Evolutionary conservation across 2,797 vertebrate genomes (phyloP).

Genomic region (Macropodus opercularis): DNA sequence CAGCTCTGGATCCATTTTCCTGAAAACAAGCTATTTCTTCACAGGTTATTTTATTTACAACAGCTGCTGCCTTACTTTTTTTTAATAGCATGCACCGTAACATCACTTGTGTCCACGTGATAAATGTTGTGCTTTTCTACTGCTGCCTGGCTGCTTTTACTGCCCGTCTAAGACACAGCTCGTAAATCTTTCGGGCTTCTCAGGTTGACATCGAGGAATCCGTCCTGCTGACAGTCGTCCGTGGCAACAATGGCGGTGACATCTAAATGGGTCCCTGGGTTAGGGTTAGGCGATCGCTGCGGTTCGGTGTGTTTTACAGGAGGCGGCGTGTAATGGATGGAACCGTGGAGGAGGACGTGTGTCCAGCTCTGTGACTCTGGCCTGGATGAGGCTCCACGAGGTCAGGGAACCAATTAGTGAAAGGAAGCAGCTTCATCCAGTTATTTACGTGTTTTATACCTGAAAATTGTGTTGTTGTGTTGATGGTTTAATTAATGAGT

Average conservation of each 20-base stretch:
- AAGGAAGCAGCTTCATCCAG: slow-evolving; percentile 9
- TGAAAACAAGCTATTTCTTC: slow-evolving; percentile 39
- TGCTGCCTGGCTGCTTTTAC: background rate
- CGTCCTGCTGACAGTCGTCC: slow-evolving; percentile 36
- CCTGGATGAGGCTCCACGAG: slow-evolving; percentile 19
- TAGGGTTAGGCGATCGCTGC: background rate
- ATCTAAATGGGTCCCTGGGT: slow-evolving; percentile 18
- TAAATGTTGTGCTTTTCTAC: slow-evolving; percentile 64
- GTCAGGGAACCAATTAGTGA: slow-evolving; percentile 25
- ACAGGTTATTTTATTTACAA: slow-evolving; percentile 44
- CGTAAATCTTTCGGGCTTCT: background rate
- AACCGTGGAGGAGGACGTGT: background rate
- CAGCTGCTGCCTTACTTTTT: slow-evolving; percentile 38
- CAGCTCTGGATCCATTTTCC: slow-evolving; percentile 27
- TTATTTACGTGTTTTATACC: too few relatives aligned
- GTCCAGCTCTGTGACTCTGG: slow-evolving; percentile 20
- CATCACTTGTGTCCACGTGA: background rate
- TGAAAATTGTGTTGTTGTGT: too few relatives aligned
- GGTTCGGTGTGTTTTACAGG: background rate
- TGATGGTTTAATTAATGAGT: too few relatives aligned
- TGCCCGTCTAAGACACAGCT: background rate
- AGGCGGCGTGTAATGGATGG: background rate
- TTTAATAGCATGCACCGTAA: slow-evolving; percentile 5
- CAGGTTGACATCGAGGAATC: slow-evolving; percentile 58
- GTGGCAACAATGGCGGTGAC: background rate